Evolutionary conservation across 1,140 invertebrate species (phyloP), one percentile per base, ranked within the genome.

Genomic region (Epicauta chinensis): DNA sequence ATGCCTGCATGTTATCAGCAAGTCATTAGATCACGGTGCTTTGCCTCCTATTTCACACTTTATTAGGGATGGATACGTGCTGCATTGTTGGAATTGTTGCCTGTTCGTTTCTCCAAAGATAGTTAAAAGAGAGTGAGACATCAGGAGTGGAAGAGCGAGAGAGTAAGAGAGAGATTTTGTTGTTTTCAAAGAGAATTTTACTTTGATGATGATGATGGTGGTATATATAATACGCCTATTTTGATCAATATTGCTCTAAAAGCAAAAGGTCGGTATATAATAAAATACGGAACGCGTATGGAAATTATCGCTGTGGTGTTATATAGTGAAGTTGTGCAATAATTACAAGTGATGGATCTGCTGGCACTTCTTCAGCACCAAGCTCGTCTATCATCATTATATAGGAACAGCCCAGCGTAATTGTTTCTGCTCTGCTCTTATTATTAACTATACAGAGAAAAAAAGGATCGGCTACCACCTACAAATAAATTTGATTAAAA

Each of bases 41-140:
- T 17, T 41, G 36, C 45, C 56, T 54, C 47, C 51, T 53, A 58
- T 58, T 58, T 53, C 56, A 58, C 45, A 50, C 51, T 49, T 54
- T 53, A 47, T 54, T 58, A 53, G 43, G 50, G 44, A 53, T 54
- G 43, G 40, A 45, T 53, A 45, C 51, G 56, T 58, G 46, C 40
- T 23, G 51, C 56, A 57, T 57, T 57, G 56, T 54, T 58, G 47
- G 56, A 49, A 50, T 54, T 44, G 47, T 40, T 50, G 47, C 46
- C 29, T 23, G 23, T 23, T 23, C 7, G 23, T 23, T 23, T 3
- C 23, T 23, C 23, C 23, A 29, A 31, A 41, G 34, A 29, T 23
- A 37, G 32, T 16, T 10, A 23, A 7, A 38, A 13, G 11, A 13
- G 39, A 30, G 29, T 31, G 16, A 47, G 45, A 43, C 36, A 40